Base-by-base conservation (phyloP, 2,888 invertebrate genomes). In the Epiperipatus broadwayi region DNA sequence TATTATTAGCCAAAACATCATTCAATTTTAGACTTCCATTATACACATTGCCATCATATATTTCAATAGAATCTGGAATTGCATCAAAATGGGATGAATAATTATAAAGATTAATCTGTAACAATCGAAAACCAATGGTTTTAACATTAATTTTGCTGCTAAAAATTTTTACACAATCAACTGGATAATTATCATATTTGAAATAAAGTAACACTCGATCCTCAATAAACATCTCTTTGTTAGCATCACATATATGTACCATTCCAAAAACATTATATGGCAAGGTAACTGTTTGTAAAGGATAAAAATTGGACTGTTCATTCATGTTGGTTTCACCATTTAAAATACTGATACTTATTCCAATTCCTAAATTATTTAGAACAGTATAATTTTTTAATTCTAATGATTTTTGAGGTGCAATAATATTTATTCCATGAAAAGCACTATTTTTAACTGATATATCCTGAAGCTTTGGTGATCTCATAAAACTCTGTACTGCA, bases 101-200 rank as follows among this genome's bases (percentile, higher is more conserved):
- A 54, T 87, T 84, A 52, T 81, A 84, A n/a, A 89, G 60, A 60
- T 87, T 85, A 46, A 83, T 80, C 51, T 91, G 89, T 18, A 91
- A 63, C 32, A 93, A 64, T 43, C 91, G 68, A 51, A 93, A 78
- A 5, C 87, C 89, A 50, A 93, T 72, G 10, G 78, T 78, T 54
- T 89, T 89, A 0, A 79, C 74, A 44, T 76, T 70, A 52, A 73
- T 79, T 42, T 73, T 73, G 43, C 85, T 80, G 40, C 78, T 76
- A 56, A 97, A 89, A 48, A 93, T 85, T 60, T 97, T 99, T 1
- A 95, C 81, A 55, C 95, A 97, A 55, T 93, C 95, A 0, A 91
- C 81, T 0, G 91, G 84, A 56, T 78, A 75, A 49, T 89, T 89
- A 53, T 89, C 87, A 53, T 97, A 97, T 57, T 93, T 95, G 60